Conservation (phyloP, 2,888 invertebrate species). For the Hofmannophila pseudospretella region DNA sequence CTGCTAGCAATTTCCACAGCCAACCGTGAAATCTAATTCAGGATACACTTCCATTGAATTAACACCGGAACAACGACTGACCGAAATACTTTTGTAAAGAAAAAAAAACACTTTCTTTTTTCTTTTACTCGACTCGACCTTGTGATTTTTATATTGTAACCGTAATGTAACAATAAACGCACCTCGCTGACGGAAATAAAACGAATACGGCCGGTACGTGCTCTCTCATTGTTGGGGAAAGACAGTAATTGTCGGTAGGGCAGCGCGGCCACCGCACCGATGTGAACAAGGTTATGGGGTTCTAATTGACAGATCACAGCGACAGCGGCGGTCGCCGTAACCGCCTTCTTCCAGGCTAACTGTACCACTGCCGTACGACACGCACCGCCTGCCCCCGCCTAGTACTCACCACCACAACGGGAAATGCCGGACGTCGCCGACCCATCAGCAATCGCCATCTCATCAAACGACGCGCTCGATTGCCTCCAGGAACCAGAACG, state of each 20-base stretch:
- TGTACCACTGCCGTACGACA: slow-evolving; percentile 62
- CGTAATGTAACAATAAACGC: slow-evolving; percentile 16
- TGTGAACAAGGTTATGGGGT: slow-evolving; percentile 59
- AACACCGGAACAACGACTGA: slow-evolving; percentile 27
- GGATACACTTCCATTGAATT: slow-evolving; percentile 42
- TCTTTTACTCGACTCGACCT: slow-evolving; percentile 27
- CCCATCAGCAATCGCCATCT: slow-evolving; percentile 30
- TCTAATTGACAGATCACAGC: slow-evolving; percentile 64
- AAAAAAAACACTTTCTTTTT: slow-evolving; percentile 27
- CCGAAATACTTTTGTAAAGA: slow-evolving; percentile 22
- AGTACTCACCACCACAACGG: slow-evolving; percentile 52
- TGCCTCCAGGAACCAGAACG: slow-evolving; percentile 48
- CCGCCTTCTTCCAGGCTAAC: slow-evolving; percentile 58
- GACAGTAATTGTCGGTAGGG: slow-evolving; percentile 36
- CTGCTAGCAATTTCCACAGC: slow-evolving; percentile 26
- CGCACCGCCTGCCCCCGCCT: slow-evolving; percentile 34
- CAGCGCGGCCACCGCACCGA: slow-evolving; percentile 35
- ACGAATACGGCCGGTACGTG: slow-evolving; percentile 15
- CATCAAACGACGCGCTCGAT: slow-evolving; percentile 42
- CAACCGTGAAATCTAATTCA: slow-evolving; percentile 45
- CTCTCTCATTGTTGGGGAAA: slow-evolving; percentile 18
- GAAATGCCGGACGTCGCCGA: slow-evolving; percentile 42
- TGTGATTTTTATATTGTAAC: slow-evolving; percentile 19
- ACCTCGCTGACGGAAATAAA: slow-evolving; percentile 16
- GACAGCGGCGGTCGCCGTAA: slow-evolving; percentile 49